Evolutionary conservation across 2,888 invertebrate genomes (phyloP).

Genomic region (Hofmannophila pseudospretella): DNA sequence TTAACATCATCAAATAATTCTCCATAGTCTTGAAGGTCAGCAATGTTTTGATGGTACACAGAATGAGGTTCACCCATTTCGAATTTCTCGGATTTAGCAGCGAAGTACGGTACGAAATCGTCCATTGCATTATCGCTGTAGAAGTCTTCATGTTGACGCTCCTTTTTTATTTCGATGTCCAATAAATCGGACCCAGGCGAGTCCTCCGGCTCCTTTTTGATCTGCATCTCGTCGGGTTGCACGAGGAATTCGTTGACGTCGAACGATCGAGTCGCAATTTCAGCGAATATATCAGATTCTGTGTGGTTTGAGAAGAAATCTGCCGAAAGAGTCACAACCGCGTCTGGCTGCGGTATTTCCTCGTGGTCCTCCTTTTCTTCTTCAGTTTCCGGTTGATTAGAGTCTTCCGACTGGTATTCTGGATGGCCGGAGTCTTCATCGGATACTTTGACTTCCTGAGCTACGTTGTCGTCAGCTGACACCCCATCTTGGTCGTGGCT

Average conservation of each 20-base stretch:
- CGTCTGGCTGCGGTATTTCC: constrained; percentile 36
- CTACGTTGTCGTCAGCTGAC: constrained; percentile 67
- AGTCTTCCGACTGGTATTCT: constrained; percentile 23
- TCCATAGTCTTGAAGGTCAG: constrained; percentile 76
- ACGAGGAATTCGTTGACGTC: constrained; percentile 67
- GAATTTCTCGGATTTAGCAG: constrained; percentile 48
- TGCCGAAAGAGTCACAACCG: constrained; percentile 59
- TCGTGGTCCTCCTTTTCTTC: constrained; percentile 13
- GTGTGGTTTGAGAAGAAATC: constrained; percentile 55
- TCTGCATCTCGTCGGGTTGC: constrained; percentile 56
- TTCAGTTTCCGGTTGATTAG: not conserved
- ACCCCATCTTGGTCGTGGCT: constrained; percentile 48
- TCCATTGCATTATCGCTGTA: constrained; percentile 69
- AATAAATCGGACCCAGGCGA: constrained; percentile 24
- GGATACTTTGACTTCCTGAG: constrained; percentile 61
- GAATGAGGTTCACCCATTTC: constrained; percentile 58
- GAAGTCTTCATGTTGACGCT: constrained; percentile 47
- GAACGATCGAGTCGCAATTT: constrained; percentile 60
- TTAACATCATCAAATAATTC: constrained; percentile 57
- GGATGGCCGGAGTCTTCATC: constrained; percentile 48
- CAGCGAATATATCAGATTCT: constrained; percentile 58
- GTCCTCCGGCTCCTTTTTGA: constrained; percentile 50
- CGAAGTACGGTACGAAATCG: constrained; percentile 63
- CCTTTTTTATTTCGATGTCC: constrained; percentile 52
- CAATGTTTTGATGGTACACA: constrained; percentile 76